phyloP scores from a whole-genome alignment of 2,797 vertebrate species.

The Neoniphon sammara region DNA sequence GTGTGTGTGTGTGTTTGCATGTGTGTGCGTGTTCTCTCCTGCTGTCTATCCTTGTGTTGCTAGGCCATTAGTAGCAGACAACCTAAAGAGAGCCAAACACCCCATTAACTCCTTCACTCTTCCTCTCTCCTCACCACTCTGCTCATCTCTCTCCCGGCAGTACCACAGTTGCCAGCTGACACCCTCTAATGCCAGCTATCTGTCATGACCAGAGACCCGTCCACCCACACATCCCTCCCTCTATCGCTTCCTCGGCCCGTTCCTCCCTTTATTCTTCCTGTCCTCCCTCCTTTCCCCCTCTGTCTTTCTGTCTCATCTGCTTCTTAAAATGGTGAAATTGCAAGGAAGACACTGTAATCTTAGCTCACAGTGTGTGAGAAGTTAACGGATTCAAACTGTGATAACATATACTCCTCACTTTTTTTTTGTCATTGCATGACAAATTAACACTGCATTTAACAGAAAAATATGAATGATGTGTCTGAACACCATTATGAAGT shows the following conservation, averaged over 20 bases:
- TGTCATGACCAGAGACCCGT: slow-evolving; percentile 82
- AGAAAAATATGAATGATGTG: background rate
- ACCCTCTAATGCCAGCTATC: slow-evolving; percentile 89
- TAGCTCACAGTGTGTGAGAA: background rate
- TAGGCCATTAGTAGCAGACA: slow-evolving; percentile 83
- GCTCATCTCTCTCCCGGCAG: slow-evolving; percentile 85
- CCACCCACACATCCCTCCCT: slow-evolving; percentile 78
- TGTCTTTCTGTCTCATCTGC: background rate
- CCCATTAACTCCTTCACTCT: slow-evolving; percentile 82
- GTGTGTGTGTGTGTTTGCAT: slow-evolving; percentile 53
- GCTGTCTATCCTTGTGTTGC: slow-evolving; percentile 76
- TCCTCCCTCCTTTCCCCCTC: slow-evolving; percentile 24
- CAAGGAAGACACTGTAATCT: background rate
- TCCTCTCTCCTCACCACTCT: slow-evolving; percentile 73
- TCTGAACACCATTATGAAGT: background rate
- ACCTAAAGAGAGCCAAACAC: slow-evolving; percentile 83
- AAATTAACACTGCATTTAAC: too few species aligned
- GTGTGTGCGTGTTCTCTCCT: slow-evolving; percentile 73
- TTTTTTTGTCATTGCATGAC: too few species aligned
- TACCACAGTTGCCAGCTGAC: slow-evolving; percentile 88
- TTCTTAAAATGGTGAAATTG: slow-evolving; percentile 23
- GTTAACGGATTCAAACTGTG: background rate
- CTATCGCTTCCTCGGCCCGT: slow-evolving; percentile 31
- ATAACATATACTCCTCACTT: too few species aligned
- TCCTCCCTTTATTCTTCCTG: slow-evolving; percentile 35